phyloP scores from a whole-genome alignment of 2,113 vertebrate species.

The Thymallus thymallus region DNA sequence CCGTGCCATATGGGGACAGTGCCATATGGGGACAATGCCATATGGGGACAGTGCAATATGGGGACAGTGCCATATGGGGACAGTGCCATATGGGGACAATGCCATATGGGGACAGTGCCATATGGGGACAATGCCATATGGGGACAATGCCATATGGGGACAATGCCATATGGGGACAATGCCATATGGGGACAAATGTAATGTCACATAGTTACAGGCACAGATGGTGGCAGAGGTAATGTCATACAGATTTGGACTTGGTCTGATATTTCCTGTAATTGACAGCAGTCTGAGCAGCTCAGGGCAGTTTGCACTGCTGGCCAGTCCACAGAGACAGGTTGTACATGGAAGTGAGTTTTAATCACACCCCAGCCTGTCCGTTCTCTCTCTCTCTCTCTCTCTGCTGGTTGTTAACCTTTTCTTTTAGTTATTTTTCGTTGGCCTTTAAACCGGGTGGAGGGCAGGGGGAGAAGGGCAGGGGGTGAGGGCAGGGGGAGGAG shows the following conservation, averaged over 20 bases:
- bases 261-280: not conserved
- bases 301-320: too few relatives aligned
- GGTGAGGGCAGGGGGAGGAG: not conserved
- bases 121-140: not conserved
- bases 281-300: too few relatives aligned
- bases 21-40: not conserved
- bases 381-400: too few relatives aligned
- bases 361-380: not conserved
- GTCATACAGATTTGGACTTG: not conserved
- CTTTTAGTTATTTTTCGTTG: constrained; percentile 7
- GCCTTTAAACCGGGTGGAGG: constrained; percentile 13
- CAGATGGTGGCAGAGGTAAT: not conserved
- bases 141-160: not conserved
- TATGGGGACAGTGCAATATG: too few relatives aligned
- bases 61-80: too few relatives aligned
- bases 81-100: not conserved
- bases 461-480: not conserved
- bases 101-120: too few relatives aligned
- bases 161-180: not conserved
- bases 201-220: not conserved
- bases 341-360: not conserved
- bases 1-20: too few relatives aligned
- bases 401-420: not conserved
- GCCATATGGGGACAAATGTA: not conserved
- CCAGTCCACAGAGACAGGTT: too few relatives aligned